phyloP scores from a whole-genome alignment of 37 sponge, comb jelly and placozoan species.

The Tethya wilhelma region DNA sequence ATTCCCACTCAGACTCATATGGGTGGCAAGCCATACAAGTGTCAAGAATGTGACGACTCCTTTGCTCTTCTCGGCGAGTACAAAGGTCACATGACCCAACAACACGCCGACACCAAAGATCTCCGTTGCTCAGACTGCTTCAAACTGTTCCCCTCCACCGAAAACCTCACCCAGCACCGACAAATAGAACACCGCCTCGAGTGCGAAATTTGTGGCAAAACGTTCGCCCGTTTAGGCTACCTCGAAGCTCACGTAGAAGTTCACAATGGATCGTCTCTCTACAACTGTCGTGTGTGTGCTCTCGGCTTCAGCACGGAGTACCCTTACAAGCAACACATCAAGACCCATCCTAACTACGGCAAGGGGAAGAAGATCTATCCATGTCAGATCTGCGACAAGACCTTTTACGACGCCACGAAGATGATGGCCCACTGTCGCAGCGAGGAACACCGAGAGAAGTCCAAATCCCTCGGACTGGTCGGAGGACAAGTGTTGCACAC shows the following conservation, averaged over 20 bases:
- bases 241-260: constrained; percentile 69
- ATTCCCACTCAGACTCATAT: constrained; percentile 22
- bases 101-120: constrained; percentile 49
- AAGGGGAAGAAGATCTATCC: constrained; percentile 9
- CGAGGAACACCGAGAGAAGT: constrained; percentile 51
- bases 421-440: constrained; percentile 47
- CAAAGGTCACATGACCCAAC: constrained; percentile 33
- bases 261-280: constrained; percentile 48
- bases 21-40: constrained; percentile 55
- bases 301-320: constrained; percentile 46
- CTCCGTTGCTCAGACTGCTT: constrained; percentile 57
- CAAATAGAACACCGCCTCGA: constrained; percentile 48
- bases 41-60: constrained; percentile 42
- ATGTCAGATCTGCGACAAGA: constrained; percentile 49
- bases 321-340: constrained; percentile 68
- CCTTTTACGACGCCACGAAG: constrained; percentile 19
- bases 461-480: constrained; percentile 16
- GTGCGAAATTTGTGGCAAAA: constrained; percentile 67
- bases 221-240: constrained; percentile 68
- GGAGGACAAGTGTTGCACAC: constrained; percentile 8
- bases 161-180: constrained; percentile 45
- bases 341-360: constrained; percentile 45
- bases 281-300: constrained; percentile 55
- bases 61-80: constrained; percentile 58
- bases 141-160: constrained; percentile 43